Percentiles rank a stretch among this genome's conserved stretches.
phyloP scores from a whole-genome alignment of 2,888 invertebrate species.

The Branchipolynoe longqiensis region DNA sequence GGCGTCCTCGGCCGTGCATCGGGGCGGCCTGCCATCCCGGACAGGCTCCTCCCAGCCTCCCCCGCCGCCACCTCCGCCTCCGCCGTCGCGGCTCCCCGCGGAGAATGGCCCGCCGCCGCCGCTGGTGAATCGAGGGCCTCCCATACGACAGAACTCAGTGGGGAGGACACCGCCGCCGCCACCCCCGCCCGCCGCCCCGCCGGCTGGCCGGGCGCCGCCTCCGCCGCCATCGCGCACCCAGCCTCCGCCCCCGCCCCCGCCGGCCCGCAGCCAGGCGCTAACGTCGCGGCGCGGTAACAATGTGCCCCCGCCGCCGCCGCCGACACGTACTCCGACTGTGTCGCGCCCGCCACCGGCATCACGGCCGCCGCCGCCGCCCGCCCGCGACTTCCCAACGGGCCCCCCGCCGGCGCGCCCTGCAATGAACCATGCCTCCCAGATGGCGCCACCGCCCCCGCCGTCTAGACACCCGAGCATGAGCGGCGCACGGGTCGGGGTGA shows the following conservation, averaged over 20 bases:
- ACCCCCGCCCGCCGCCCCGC: constrained; percentile 66
- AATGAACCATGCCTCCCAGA: not conserved
- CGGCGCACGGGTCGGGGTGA: not conserved
- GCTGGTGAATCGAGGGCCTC: constrained; percentile 73
- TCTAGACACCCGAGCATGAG: not conserved
- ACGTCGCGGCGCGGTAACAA: constrained; percentile 2
- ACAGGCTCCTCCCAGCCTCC: not conserved
- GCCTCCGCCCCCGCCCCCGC: constrained; percentile 67
- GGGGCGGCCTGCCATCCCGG: not conserved
- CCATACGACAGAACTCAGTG: constrained; percentile 69
- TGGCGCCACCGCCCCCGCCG: not conserved
- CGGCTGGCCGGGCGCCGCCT: constrained; percentile 32
- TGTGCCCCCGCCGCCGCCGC: constrained; percentile 6
- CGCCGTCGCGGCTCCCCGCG: not conserved
- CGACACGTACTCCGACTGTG: not conserved
- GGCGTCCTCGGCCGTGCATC: constrained; percentile 53
- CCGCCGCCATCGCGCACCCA: constrained; percentile 39
- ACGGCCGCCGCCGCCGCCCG: constrained; percentile 57
- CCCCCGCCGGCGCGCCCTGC: not conserved
- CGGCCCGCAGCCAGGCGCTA: constrained; percentile 59
- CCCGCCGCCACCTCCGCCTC: not conserved
- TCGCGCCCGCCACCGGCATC: not conserved
- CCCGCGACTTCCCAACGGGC: not conserved
- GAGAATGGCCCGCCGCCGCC: not conserved
- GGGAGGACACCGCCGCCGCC: constrained; percentile 71